These are phyloP conservation scores for Lophochroa leadbeateri DNA, from an alignment of 2,113 vertebrate species.

Conservation along the genomic window DNA sequence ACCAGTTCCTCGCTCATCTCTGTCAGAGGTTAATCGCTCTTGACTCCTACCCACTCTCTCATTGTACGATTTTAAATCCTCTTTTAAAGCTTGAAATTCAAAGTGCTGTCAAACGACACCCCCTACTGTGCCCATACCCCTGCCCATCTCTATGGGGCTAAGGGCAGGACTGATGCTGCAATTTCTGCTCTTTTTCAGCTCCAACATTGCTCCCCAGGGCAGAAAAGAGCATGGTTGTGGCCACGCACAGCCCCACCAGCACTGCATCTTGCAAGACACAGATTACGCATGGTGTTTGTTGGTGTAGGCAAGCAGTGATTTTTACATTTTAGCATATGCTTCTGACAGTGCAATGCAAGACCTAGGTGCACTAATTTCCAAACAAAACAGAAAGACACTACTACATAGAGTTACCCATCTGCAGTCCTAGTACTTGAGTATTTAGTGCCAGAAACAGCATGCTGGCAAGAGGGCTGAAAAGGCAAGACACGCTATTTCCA, in stretches of 20 bases:
- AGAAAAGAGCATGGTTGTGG: neutral
- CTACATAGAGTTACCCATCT: fast-evolving
- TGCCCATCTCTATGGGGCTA: neutral
- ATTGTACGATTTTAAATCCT: neutral
- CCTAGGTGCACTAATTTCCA: neutral
- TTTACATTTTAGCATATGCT: neutral
- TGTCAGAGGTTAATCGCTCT: neutral
- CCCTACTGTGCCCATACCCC: neutral
- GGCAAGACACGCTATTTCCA: neutral
- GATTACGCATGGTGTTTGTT: no score
- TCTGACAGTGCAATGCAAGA: neutral
- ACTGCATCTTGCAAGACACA: neutral
- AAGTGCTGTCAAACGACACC: neutral
- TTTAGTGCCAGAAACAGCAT: neutral
- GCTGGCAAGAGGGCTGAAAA: neutral
- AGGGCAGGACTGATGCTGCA: neutral
- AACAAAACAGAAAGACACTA: neutral
- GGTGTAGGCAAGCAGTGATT: neutral
- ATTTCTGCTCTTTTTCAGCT: neutral
- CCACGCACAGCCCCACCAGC: neutral
- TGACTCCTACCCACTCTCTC: neutral
- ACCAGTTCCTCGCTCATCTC: neutral
- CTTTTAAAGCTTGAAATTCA: neutral
- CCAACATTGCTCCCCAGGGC: neutral
- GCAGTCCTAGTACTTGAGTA: neutral